Evolutionary conservation across 2,888 invertebrate species (phyloP).

Genomic region (Eulithis testata): DNA sequence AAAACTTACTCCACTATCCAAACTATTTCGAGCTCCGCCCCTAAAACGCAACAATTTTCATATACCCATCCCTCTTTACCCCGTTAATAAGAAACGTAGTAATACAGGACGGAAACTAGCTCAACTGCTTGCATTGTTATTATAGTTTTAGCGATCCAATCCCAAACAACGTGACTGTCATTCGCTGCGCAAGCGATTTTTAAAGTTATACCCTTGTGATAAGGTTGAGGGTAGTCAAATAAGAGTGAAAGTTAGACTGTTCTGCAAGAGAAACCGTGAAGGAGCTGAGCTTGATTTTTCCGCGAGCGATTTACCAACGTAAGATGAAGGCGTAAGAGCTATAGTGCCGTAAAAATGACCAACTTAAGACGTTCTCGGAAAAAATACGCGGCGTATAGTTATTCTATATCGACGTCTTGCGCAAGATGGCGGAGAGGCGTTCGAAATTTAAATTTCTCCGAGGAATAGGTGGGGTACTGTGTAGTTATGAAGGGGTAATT

Average conservation of each 20-base stretch:
- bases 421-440: conserved; percentile 83
- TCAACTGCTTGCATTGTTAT: conserved; percentile 73
- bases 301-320: conserved; percentile 81
- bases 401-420: conserved; percentile 83
- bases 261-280: conserved; percentile 48
- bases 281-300: conserved; percentile 76
- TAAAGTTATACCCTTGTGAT: fast-evolving
- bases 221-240: conserved; percentile 35
- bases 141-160: conserved; percentile 65
- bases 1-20: conserved; percentile 76
- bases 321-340: conserved; percentile 78
- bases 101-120: conserved; percentile 65
- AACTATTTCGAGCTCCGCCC: conserved; percentile 74
- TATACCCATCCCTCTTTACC: conserved; percentile 59
- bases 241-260: conserved; percentile 37
- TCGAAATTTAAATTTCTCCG: conserved; percentile 81
- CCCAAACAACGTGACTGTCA: conserved; percentile 43
- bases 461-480: conserved; percentile 77
- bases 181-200: conserved; percentile 18
- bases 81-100: conserved; percentile 41
- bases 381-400: conserved; percentile 77
- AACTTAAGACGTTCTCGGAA: conserved; percentile 83
- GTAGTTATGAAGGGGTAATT: conserved; percentile 46
- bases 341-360: conserved; percentile 80
- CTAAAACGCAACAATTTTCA: conserved; percentile 46